phyloP scores from a whole-genome alignment of 2,797 vertebrate species.

The Phalloptychus januarius region DNA sequence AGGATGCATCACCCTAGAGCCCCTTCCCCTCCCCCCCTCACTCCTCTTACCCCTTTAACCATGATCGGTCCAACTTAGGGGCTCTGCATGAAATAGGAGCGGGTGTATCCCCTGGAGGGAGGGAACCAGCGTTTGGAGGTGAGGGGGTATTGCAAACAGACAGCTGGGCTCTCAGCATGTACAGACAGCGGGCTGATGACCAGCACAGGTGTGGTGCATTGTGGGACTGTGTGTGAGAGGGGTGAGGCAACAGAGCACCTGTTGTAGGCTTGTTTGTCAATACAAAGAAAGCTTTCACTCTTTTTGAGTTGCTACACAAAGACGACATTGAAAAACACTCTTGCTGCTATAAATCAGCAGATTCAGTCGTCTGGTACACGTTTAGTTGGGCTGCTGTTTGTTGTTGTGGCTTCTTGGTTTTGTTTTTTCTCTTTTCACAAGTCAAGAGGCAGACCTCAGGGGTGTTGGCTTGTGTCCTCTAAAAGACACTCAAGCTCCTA shows the following conservation, averaged over 20 bases:
- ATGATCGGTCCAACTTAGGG: constrained; percentile 32
- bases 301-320: constrained; percentile 23
- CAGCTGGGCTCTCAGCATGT: constrained; percentile 78
- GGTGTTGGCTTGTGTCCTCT: too few relatives aligned
- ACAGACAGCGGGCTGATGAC: constrained; percentile 59
- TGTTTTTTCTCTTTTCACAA: too few relatives aligned
- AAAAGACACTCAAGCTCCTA: too few relatives aligned
- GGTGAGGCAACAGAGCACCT: constrained; percentile 50
- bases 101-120: constrained; percentile 42
- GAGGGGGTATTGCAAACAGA: constrained; percentile 57
- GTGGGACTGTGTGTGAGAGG: constrained; percentile 52
- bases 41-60: constrained; percentile 1
- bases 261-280: constrained; percentile 56
- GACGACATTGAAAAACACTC: not conserved
- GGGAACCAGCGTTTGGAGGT: constrained; percentile 30
- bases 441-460: too few relatives aligned
- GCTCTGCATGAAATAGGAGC: constrained; percentile 52
- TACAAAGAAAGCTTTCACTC: constrained; percentile 36
- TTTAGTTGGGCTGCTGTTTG: too few relatives aligned
- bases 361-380: too few relatives aligned
- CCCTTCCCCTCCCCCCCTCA: not conserved
- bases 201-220: constrained; percentile 73
- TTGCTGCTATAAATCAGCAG: not conserved
- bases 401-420: too few relatives aligned
- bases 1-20: constrained; percentile 24